Evolutionary conservation across 2,113 vertebrate species (phyloP).

Genomic region (Mastomys natalensis): DNA sequence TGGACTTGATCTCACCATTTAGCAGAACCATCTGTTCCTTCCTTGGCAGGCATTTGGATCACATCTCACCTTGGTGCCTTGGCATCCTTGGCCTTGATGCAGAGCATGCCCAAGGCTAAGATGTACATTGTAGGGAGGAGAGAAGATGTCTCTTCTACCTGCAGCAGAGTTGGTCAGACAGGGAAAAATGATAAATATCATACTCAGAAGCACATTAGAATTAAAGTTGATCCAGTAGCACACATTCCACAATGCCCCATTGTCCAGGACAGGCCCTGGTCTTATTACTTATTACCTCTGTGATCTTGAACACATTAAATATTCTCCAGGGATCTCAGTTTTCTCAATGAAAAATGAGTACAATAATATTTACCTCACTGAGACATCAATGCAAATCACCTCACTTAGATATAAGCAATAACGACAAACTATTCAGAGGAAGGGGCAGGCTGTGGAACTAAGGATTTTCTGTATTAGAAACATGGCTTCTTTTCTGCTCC

Average conservation of each 20-base stretch:
- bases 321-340: not conserved
- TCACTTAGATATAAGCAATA: not conserved
- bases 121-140: not conserved
- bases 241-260: not conserved
- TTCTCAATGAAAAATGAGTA: not conserved
- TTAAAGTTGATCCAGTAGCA: not conserved
- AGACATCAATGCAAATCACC: not conserved
- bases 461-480: not conserved
- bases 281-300: not conserved
- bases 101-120: conserved; percentile 22
- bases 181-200: not conserved
- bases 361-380: not conserved
- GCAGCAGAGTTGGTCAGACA: not conserved
- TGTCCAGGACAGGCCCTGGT: not conserved
- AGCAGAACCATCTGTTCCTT: conserved; percentile 83
- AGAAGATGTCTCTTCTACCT: not conserved
- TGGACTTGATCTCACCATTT: conserved; percentile 83
- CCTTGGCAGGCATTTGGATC: conserved; percentile 76
- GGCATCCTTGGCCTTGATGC: conserved; percentile 44
- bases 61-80: conserved; percentile 72
- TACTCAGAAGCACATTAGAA: not conserved
- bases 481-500: not conserved
- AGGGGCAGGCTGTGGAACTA: not conserved
- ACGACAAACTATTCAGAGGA: not conserved
- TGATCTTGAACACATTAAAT: not conserved